A percentile compares a stretch with the other conserved stretches of the same genome.
These are phyloP conservation scores for Ceyx melanurus DNA, from an alignment of 2,113 vertebrate species.

Conservation along the genomic window DNA sequence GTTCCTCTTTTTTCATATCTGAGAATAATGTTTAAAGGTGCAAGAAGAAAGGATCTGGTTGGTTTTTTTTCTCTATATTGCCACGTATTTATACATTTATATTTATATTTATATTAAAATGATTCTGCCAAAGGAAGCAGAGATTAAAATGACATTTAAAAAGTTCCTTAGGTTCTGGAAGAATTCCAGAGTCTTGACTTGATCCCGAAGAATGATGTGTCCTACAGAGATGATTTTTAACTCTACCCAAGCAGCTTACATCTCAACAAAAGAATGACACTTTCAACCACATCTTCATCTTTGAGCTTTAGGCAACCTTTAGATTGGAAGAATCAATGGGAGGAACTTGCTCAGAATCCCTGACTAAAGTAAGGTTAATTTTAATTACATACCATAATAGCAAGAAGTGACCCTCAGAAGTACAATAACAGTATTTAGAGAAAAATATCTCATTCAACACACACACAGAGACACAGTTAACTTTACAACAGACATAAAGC, in stretches of 20 bases:
- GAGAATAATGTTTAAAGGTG: background rate
- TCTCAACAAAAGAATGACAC: background rate
- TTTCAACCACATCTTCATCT: background rate
- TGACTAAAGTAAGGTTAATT: background rate
- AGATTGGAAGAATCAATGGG: background rate
- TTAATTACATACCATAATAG: background rate
- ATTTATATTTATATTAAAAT: background rate
- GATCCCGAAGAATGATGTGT: background rate
- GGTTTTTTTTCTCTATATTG: background rate
- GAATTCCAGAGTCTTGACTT: background rate
- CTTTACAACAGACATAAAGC: background rate
- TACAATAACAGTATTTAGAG: background rate
- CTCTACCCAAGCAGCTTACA: background rate
- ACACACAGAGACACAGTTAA: background rate
- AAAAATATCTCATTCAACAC: background rate
- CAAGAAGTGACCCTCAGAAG: background rate
- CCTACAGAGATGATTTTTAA: background rate
- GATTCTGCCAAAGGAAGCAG: background rate
- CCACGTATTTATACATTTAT: background rate
- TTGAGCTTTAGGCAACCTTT: background rate
- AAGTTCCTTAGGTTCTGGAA: background rate
- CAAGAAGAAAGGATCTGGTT: background rate
- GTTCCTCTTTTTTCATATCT: background rate
- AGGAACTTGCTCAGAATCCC: background rate
- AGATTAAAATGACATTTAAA: background rate